phyloP scores from a whole-genome alignment of 2,113 vertebrate species.

The Tupaia tana region DNA sequence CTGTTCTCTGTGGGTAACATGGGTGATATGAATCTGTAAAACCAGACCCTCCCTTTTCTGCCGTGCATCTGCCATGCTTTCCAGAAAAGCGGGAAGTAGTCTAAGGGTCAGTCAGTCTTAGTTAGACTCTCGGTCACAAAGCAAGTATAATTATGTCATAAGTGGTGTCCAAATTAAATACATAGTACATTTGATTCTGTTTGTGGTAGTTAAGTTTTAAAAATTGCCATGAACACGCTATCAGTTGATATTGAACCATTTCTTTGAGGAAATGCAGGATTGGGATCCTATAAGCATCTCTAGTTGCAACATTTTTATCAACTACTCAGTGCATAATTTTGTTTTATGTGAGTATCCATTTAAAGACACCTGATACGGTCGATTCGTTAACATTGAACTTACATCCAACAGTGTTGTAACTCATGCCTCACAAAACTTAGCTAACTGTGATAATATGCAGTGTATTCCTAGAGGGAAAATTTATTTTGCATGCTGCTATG shows the following conservation, averaged over 20 bases:
- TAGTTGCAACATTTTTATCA: background rate
- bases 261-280: background rate
- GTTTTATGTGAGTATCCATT: conserved; percentile 23
- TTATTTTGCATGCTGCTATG: too few species aligned
- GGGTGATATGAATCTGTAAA: background rate
- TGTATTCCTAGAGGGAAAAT: too few species aligned
- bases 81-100: background rate
- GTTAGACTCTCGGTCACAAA: too few species aligned
- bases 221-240: background rate
- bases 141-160: too few species aligned
- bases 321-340: background rate
- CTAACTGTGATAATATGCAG: too few species aligned
- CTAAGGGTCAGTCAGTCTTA: too few species aligned
- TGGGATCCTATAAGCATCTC: background rate
- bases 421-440: background rate
- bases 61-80: background rate
- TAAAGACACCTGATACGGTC: background rate
- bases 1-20: background rate
- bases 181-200: background rate
- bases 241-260: background rate
- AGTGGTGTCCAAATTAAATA: conserved; percentile 22
- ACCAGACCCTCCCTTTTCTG: background rate
- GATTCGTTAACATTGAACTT: background rate
- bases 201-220: background rate
- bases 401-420: background rate